Conservation (phyloP, 2,113 vertebrate genomes). For the Pseudonaja textilis region DNA sequence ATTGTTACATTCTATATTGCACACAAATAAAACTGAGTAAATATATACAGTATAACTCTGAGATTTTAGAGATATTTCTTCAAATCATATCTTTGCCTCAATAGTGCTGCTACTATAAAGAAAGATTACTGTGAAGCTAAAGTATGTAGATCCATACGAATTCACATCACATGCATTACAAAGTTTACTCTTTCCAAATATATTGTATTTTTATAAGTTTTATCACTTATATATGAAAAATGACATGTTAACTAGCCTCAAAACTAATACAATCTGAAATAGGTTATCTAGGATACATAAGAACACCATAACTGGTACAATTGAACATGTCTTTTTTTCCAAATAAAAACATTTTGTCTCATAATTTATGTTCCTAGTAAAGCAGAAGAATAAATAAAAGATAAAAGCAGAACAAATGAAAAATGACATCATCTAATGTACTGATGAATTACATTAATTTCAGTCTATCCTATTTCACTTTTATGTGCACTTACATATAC, state of each 20-base stretch:
- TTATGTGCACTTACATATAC: background rate
- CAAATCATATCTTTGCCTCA: constrained; percentile 26
- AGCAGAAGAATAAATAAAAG: background rate
- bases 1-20: constrained; percentile 14
- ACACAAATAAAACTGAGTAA: constrained; percentile 39
- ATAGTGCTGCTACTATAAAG: constrained; percentile 23
- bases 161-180: background rate
- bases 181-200: background rate
- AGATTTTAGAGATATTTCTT: constrained; percentile 37
- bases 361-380: background rate
- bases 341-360: background rate
- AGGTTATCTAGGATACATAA: background rate
- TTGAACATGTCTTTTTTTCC: background rate
- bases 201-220: background rate
- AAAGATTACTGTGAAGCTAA: constrained; percentile 34
- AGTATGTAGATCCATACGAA: background rate
- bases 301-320: background rate
- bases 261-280: background rate
- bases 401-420: background rate
- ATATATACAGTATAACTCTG: constrained; percentile 31
- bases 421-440: background rate
- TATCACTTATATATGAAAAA: background rate
- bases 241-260: background rate
- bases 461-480: background rate
- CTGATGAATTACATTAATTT: background rate